phyloP scores from a whole-genome alignment of 2,113 vertebrate genomes.

The Caretta caretta region DNA sequence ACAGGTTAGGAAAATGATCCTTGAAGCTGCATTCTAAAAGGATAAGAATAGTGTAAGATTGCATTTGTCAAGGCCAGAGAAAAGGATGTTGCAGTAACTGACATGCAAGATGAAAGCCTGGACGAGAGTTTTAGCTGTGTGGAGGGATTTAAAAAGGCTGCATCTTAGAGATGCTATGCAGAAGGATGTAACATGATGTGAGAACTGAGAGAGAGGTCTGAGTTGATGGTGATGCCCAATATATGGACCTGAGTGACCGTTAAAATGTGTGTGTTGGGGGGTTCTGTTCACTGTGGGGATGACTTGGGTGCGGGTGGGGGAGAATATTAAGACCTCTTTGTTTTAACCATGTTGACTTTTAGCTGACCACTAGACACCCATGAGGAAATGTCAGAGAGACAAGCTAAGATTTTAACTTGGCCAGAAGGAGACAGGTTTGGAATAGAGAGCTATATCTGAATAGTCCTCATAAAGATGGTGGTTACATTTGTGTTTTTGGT shows the following conservation, averaged over 20 bases:
- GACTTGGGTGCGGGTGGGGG: no score
- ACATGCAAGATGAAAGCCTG: background rate
- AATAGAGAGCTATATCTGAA: background rate
- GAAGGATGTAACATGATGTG: background rate
- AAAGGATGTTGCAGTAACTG: background rate
- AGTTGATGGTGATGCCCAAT: background rate
- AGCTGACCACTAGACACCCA: background rate
- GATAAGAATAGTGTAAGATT: background rate
- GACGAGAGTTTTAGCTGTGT: background rate
- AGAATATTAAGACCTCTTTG: background rate
- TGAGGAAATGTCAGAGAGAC: background rate
- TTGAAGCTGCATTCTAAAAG: background rate
- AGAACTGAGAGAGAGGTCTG: background rate
- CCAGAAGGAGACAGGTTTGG: background rate
- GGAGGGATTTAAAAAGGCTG: background rate
- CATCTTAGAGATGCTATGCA: background rate
- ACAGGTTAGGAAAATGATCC: background rate
- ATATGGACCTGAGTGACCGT: background rate
- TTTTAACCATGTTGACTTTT: background rate
- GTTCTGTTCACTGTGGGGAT: background rate
- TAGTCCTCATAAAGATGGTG: background rate
- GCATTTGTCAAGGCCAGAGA: constrained; percentile 10
- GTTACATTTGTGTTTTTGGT: background rate
- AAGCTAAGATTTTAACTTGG: background rate
- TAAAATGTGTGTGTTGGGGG: accelerated